A percentile compares a stretch with the other conserved stretches of the same genome.
phyloP scores from a whole-genome alignment of 2,797 vertebrate genomes.

The Chromobotia macracanthus region DNA sequence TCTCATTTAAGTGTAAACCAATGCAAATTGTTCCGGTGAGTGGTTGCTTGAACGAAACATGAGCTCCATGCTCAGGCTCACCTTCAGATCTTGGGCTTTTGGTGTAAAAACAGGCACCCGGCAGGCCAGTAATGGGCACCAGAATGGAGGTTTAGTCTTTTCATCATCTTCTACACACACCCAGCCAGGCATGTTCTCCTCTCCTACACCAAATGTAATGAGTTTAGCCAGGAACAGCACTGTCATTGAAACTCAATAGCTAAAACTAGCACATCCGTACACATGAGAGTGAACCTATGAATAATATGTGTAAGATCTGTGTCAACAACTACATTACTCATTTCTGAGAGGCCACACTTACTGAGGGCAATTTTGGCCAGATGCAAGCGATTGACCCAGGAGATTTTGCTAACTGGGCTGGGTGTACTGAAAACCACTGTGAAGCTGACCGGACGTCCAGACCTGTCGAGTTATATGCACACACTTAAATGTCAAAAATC shows the following conservation, averaged over 20 bases:
- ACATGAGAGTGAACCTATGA: constrained; percentile 15
- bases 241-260: constrained; percentile 4
- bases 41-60: constrained; percentile 11
- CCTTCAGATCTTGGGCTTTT: constrained; percentile 81
- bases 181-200: constrained; percentile 90
- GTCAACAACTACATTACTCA: constrained; percentile 17
- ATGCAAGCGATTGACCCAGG: constrained; percentile 90
- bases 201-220: constrained; percentile 69
- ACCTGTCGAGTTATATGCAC: constrained; percentile 68
- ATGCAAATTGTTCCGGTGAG: constrained; percentile 1
- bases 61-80: constrained; percentile 58
- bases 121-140: constrained; percentile 84
- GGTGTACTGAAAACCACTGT: constrained; percentile 93
- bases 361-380: constrained; percentile 87
- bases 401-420: constrained; percentile 89
- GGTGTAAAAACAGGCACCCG: constrained; percentile 80
- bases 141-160: constrained; percentile 81
- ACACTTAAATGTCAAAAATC: constrained; percentile 14
- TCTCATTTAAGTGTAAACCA: background rate
- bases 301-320: constrained; percentile 18
- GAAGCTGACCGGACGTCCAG: constrained; percentile 88
- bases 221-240: constrained; percentile 23
- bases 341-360: constrained; percentile 70
- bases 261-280: constrained; percentile 13
- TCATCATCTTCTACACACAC: constrained; percentile 84